Evolutionary conservation across 2,888 invertebrate species (phyloP).

Genomic region (Eristalis intricaria): DNA sequence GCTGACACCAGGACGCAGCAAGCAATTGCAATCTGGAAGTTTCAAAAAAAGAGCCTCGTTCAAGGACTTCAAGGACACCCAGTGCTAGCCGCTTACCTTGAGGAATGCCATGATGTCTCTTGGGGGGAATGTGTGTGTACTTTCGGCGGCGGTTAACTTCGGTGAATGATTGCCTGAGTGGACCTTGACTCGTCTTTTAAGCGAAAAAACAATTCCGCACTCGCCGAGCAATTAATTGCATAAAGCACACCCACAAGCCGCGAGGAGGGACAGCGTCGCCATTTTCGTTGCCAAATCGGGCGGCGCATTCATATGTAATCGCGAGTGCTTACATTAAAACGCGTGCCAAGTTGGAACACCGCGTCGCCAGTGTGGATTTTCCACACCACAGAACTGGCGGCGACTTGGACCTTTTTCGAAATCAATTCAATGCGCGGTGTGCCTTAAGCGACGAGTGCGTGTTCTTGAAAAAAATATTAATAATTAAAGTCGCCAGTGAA

Average conservation of each 20-base stretch:
- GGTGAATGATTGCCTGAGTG: conserved; percentile 54
- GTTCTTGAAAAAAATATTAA: background rate
- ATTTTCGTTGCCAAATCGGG: conserved; percentile 56
- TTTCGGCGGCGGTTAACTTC: conserved; percentile 52
- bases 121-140: conserved; percentile 10
- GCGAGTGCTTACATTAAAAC: conserved; percentile 60
- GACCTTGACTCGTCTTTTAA: conserved; percentile 68
- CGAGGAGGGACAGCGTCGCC: conserved; percentile 22
- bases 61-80: background rate
- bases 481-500: background rate
- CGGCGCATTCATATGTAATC: conserved; percentile 48
- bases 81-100: conserved; percentile 31
- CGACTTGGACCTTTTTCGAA: background rate
- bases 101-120: conserved; percentile 50
- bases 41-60: background rate
- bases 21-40: conserved; percentile 73
- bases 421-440: background rate
- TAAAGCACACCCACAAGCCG: conserved; percentile 42
- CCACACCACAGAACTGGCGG: background rate
- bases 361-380: background rate
- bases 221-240: conserved; percentile 36
- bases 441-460: background rate
- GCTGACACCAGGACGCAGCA: conserved; percentile 73
- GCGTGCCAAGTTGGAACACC: conserved; percentile 57
- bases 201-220: conserved; percentile 42